A percentile compares a stretch with the other conserved stretches of the same genome.
Conservation (phyloP, 1,140 invertebrate genomes). For the Heliconius himera region DNA sequence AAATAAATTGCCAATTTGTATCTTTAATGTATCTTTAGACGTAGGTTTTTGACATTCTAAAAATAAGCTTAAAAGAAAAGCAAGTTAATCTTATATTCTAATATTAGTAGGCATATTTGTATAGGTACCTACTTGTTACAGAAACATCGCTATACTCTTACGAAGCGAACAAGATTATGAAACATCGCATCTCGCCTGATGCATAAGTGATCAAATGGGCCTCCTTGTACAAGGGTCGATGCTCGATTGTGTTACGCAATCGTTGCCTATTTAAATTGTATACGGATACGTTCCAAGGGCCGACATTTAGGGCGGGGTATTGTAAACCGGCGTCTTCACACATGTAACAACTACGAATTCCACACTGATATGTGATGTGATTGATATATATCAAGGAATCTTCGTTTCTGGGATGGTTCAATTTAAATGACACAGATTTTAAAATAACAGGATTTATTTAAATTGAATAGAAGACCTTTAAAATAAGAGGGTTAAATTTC, state of each 20-base stretch:
- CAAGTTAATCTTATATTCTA: too few species aligned
- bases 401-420: conserved; percentile 11
- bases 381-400: conserved; percentile 5
- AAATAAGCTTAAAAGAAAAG: too few species aligned
- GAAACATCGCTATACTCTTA: not conserved
- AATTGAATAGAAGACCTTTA: too few species aligned
- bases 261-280: conserved; percentile 74
- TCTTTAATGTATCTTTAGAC: too few species aligned
- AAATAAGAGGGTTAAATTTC: too few species aligned
- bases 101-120: not conserved
- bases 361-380: conserved; percentile 21
- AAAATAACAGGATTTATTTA: too few species aligned
- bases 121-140: not conserved
- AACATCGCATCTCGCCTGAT: conserved; percentile 65
- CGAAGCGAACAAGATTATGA: conserved; percentile 21
- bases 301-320: conserved; percentile 40
- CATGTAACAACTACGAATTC: conserved; percentile 13
- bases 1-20: too few species aligned
- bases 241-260: conserved; percentile 71
- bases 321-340: not conserved
- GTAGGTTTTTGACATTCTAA: too few species aligned
- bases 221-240: conserved; percentile 61
- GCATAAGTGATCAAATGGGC: conserved; percentile 70
- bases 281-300: conserved; percentile 59
- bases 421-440: not conserved